These are phyloP conservation scores for Sebastiscus tertius DNA, from an alignment of 2,797 vertebrate species.

Conservation along the genomic window DNA sequence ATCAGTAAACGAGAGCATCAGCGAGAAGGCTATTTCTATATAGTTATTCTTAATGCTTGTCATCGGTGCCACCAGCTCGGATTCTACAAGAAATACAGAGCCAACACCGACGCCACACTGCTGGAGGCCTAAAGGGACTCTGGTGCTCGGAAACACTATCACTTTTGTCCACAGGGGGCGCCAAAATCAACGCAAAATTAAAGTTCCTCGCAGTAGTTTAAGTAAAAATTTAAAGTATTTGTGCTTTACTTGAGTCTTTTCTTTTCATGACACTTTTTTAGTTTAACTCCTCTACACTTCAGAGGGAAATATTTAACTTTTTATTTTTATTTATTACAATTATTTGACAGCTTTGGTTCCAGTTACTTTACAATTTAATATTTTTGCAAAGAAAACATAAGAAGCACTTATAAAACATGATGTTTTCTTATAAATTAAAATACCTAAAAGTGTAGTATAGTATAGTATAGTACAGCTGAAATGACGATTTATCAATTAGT, in stretches of 20 bases:
- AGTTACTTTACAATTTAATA: neutral
- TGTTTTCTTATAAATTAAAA: neutral
- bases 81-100: neutral
- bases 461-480: neutral
- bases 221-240: too few species aligned
- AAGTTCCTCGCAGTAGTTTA: too few species aligned
- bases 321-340: neutral
- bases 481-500: neutral
- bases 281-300: neutral
- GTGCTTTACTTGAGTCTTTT: too few species aligned
- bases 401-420: neutral
- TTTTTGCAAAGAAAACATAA: neutral
- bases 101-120: accelerated
- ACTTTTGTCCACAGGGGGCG: too few species aligned
- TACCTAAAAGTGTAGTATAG: neutral
- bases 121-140: neutral
- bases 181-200: too few species aligned
- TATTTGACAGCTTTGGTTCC: neutral
- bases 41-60: neutral
- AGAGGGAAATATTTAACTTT: neutral
- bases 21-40: neutral
- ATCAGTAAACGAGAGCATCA: neutral
- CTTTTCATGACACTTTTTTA: neutral
- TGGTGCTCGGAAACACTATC: too few species aligned
- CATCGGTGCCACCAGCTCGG: neutral